These are phyloP conservation scores for Plectrocnemia conspersa DNA, from an alignment of 1,140 invertebrate species.

Conservation along the genomic window DNA sequence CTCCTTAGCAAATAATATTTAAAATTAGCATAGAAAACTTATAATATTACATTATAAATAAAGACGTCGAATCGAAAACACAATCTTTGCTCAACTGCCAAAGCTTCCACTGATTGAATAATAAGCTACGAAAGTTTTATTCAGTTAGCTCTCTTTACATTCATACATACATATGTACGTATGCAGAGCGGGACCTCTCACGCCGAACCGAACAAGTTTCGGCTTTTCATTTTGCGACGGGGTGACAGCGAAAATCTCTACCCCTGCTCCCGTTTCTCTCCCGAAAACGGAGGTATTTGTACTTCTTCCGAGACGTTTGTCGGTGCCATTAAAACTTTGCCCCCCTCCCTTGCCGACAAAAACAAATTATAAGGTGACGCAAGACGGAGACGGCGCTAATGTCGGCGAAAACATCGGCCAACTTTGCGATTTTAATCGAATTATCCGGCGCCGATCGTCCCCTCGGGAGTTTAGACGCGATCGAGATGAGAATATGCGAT, in stretches of 20 bases:
- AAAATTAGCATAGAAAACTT: no score
- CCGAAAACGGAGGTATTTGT: not conserved
- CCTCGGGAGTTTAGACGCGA: no score
- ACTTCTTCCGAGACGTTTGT: conserved; percentile 9
- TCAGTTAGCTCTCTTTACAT: no score
- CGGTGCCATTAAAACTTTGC: conserved; percentile 30
- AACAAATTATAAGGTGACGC: conserved; percentile 29
- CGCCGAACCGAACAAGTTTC: conserved; percentile 14
- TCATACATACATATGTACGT: not conserved
- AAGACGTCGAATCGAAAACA: no score
- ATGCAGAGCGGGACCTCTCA: no score
- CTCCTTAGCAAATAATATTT: no score
- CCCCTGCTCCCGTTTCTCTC: not conserved
- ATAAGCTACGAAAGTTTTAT: no score
- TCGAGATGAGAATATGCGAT: no score
- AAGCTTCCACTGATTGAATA: no score
- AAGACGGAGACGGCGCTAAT: conserved; percentile 21
- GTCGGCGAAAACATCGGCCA: conserved; percentile 7
- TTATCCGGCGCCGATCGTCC: no score
- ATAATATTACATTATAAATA: no score
- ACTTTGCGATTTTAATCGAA: conserved; percentile 15
- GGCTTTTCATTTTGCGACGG: conserved; percentile 1
- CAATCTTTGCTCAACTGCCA: no score
- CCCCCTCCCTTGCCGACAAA: conserved; percentile 28
- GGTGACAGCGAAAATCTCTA: not conserved